Evolutionary conservation across 2,888 invertebrate species (phyloP).

Genomic region (Prosapia bicincta): DNA sequence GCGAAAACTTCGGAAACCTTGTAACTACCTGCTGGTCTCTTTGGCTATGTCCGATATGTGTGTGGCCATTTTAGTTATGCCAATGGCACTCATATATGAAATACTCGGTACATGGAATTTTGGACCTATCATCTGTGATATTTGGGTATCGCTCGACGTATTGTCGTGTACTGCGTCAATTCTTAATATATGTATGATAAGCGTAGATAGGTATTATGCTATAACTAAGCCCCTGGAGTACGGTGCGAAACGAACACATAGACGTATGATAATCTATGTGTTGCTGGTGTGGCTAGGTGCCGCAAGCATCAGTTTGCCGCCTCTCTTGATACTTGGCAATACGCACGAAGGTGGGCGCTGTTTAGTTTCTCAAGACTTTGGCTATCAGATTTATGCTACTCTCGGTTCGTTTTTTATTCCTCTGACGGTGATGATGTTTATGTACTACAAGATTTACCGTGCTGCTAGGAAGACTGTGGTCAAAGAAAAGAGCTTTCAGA

Average conservation of each 20-base stretch:
- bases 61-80: slow-evolving; percentile 95
- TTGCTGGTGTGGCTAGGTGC: slow-evolving; percentile 90
- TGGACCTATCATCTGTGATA: slow-evolving; percentile 85
- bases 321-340: slow-evolving; percentile 84
- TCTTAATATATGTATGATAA: slow-evolving; percentile 95
- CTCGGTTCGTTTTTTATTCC: slow-evolving; percentile 96
- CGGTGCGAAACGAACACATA: slow-evolving; percentile 90
- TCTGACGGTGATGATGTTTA: slow-evolving; percentile 91
- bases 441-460: slow-evolving; percentile 95
- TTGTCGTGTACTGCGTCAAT: slow-evolving; percentile 98
- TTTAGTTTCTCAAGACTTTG: slow-evolving; percentile 88
- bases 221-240: slow-evolving; percentile 93
- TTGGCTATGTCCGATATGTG: slow-evolving; percentile 95
- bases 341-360: slow-evolving; percentile 62
- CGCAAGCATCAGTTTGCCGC: slow-evolving; percentile 90
- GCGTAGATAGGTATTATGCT: slow-evolving; percentile 89
- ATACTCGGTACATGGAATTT: slow-evolving; percentile 92
- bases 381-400: slow-evolving; percentile 96
- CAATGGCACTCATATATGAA: slow-evolving; percentile 93
- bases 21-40: slow-evolving; percentile 90
- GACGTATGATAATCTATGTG: slow-evolving; percentile 86
- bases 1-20: slow-evolving; percentile 81
- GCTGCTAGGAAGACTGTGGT: slow-evolving; percentile 90
- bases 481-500: slow-evolving; percentile 84
- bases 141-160: slow-evolving; percentile 97